Base-by-base conservation (phyloP, 1,140 invertebrate species). In the Dufourea novaeangliae region DNA sequence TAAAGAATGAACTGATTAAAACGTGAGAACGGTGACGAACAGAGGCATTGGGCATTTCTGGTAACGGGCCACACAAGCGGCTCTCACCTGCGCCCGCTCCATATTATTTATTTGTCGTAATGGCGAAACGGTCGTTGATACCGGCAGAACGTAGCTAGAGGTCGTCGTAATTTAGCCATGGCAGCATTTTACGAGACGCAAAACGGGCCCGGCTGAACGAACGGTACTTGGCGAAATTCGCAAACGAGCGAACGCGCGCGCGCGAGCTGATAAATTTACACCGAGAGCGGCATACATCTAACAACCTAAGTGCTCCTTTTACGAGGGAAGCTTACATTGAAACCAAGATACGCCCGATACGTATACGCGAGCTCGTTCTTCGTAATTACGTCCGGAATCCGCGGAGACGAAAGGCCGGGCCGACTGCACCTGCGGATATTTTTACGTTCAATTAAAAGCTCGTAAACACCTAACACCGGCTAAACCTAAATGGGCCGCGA, bases 391-490 rank as follows among this genome's bases (percentile, higher is more conserved):
- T 12, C 56, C 37, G 54, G 52, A 71, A 81, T 81, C 67, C 37
- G 32, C 20, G 72, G 6, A 12, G 12, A 44, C 22, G 71, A 56
- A 32, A 41, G 25, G 25, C 39, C 61, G 22, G 32, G 32, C 29
- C 41, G 52, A 27, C 37, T 74, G 82, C 82, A 83, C 76, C 82
- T 83, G 82, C 82, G 46, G 67, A 79, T 83, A 79, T 83, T 83
- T 83, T 83, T 83, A 83, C 82, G 82, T 74, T 83, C 82, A 83
- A 82, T 83, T 83, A 83, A 83, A 83, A 83, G 41, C 74, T 83
- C 82, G 57, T 83, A 83, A 83, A 82, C 59, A 74, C 59, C 50
- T 50, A 67, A 59, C 73, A 57, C 67, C 54, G 67, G 80, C 52
- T 83, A 83, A 82, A 83, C 83, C 80, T 79, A 74, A 63, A 68